A percentile compares a stretch with the other conserved stretches of the same genome.
phyloP scores from a whole-genome alignment of 2,888 invertebrate species.

The Scrobipalpa atriplicella region DNA sequence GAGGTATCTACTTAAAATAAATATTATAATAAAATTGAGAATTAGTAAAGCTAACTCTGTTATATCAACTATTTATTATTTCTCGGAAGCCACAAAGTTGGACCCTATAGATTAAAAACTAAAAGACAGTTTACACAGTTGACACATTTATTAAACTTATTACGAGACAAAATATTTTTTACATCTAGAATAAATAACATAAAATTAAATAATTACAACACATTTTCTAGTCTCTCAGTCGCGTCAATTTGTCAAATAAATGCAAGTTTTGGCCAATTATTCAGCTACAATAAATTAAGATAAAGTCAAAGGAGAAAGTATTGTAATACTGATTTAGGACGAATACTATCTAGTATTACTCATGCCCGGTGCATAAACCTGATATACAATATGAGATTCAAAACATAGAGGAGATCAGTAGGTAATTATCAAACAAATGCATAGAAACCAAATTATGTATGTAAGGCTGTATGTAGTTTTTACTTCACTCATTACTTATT shows the following conservation, averaged over 20 bases:
- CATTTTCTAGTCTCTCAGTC: neutral
- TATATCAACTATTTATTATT: too few relatives aligned
- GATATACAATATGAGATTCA: neutral
- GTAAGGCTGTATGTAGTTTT: too few relatives aligned
- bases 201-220: neutral
- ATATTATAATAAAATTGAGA: too few relatives aligned
- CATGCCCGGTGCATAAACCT: neutral
- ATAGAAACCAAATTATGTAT: neutral
- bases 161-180: neutral
- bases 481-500: too few relatives aligned
- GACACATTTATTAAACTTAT: neutral
- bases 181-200: constrained; percentile 2
- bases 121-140: neutral
- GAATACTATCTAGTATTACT: neutral
- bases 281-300: neutral
- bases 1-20: too few relatives aligned
- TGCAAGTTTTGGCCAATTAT: neutral
- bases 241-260: constrained; percentile 2
- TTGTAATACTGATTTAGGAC: neutral
- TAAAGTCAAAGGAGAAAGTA: neutral
- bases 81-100: too few relatives aligned
- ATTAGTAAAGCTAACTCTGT: too few relatives aligned
- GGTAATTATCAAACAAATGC: neutral
- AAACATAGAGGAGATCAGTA: constrained; percentile 1
- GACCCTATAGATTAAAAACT: too few relatives aligned